phyloP scores from a whole-genome alignment of 1,140 invertebrate genomes.

The Helicoverpa armigera region DNA sequence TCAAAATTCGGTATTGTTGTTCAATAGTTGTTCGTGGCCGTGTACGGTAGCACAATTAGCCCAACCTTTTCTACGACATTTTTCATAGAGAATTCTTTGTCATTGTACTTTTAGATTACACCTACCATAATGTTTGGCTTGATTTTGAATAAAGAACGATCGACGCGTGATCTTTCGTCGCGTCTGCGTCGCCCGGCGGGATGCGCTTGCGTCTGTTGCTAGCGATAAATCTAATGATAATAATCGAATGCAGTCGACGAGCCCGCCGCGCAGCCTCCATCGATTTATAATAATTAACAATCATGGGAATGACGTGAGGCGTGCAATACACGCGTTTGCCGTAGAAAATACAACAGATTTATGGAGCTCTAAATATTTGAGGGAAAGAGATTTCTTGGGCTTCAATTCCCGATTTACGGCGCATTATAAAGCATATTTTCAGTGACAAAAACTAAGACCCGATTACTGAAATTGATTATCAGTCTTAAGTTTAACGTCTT shows the following conservation, averaged over 20 bases:
- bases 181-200: slow-evolving; percentile 22
- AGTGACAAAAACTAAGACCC: no score
- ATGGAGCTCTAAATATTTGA: slow-evolving; percentile 35
- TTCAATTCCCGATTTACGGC: background rate
- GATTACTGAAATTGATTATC: no score
- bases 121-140: slow-evolving; percentile 1
- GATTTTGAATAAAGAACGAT: slow-evolving; percentile 28
- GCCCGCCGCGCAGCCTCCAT: slow-evolving; percentile 56
- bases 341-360: slow-evolving; percentile 55
- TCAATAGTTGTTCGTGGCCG: background rate
- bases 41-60: background rate
- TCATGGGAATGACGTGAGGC: slow-evolving; percentile 70
- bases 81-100: background rate
- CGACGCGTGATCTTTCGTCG: slow-evolving; percentile 33
- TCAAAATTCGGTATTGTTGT: background rate
- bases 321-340: slow-evolving; percentile 65
- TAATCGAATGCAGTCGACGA: slow-evolving; percentile 65
- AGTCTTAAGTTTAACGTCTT: no score
- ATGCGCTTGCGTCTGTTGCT: slow-evolving; percentile 41
- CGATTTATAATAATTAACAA: slow-evolving; percentile 77
- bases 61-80: background rate
- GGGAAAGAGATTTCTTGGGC: slow-evolving; percentile 2
- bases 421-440: no score
- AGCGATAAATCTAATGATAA: slow-evolving; percentile 77
- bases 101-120: background rate